Percentiles rank a stretch among this genome's conserved stretches.
phyloP scores from a whole-genome alignment of 2,797 vertebrate genomes.

The Selene dorsalis region DNA sequence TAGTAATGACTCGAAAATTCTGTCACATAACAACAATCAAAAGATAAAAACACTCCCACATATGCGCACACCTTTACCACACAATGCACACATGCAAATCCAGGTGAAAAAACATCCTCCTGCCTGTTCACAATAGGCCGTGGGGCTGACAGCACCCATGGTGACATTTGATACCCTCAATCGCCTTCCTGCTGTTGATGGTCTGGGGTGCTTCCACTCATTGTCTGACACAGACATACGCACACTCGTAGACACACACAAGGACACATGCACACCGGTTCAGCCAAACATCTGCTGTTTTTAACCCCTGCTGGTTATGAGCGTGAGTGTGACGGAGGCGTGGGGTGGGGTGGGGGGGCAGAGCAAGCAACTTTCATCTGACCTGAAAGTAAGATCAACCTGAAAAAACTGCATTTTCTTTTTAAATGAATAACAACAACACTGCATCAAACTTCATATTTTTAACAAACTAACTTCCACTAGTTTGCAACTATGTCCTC shows the following conservation, averaged over 20 bases:
- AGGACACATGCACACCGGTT: constrained; percentile 43
- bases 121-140: constrained; percentile 64
- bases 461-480: background rate
- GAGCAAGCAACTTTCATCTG: constrained; percentile 44
- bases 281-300: constrained; percentile 81
- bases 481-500: background rate
- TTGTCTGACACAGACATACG: constrained; percentile 75
- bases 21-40: background rate
- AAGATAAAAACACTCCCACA: background rate
- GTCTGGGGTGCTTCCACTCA: constrained; percentile 79
- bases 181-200: constrained; percentile 84
- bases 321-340: constrained; percentile 22
- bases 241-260: constrained; percentile 50
- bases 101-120: constrained; percentile 60
- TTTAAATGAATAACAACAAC: background rate
- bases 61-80: background rate
- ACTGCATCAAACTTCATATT: background rate
- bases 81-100: constrained; percentile 24
- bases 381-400: constrained; percentile 58
- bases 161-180: constrained; percentile 81
- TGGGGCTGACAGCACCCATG: constrained; percentile 55
- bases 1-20: background rate
- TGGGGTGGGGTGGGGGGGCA: background rate
- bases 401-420: background rate
- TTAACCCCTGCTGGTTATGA: constrained; percentile 73